Evolutionary conservation across 2,888 invertebrate genomes (phyloP).

Genomic region (Hedychridium roseum): DNA sequence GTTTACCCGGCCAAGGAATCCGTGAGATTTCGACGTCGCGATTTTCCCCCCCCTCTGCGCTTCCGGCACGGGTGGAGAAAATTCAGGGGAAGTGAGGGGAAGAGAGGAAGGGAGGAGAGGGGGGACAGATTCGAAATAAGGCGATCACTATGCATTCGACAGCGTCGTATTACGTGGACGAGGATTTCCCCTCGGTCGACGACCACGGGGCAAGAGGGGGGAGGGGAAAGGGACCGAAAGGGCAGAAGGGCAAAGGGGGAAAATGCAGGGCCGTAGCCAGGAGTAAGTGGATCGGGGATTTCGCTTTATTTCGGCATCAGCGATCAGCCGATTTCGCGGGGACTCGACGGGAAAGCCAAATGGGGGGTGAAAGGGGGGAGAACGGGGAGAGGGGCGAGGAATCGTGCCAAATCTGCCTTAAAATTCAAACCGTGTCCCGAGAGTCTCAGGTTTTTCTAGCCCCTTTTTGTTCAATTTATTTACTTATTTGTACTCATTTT

Average conservation of each 20-base stretch:
- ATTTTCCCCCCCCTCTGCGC: background rate
- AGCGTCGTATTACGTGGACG: too few species aligned
- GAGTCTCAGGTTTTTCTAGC: too few species aligned
- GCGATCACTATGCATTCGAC: constrained; percentile 53
- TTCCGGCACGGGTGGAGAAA: background rate
- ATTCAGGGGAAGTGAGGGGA: background rate
- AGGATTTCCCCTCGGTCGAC: constrained; percentile 23
- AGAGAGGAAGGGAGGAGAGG: constrained; percentile 2
- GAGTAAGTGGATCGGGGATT: constrained; percentile 36
- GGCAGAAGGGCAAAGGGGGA: background rate
- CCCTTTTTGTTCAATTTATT: too few species aligned
- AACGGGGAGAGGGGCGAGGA: too few species aligned
- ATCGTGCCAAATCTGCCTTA: too few species aligned
- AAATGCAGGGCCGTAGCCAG: constrained; percentile 14
- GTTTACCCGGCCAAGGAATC: too few species aligned
- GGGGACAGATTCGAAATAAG: constrained; percentile 44
- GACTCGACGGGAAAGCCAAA: too few species aligned
- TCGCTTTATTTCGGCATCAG: constrained; percentile 48
- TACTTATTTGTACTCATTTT: too few species aligned
- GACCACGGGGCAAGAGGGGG: constrained; percentile 14
- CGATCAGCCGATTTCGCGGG: constrained; percentile 26
- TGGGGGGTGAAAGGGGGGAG: too few species aligned
- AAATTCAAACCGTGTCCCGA: too few species aligned
- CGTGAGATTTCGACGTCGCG: too few species aligned
- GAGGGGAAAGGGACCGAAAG: constrained; percentile 12